phyloP scores from a whole-genome alignment of 1,140 invertebrate genomes.

The Danaus melanippus region DNA sequence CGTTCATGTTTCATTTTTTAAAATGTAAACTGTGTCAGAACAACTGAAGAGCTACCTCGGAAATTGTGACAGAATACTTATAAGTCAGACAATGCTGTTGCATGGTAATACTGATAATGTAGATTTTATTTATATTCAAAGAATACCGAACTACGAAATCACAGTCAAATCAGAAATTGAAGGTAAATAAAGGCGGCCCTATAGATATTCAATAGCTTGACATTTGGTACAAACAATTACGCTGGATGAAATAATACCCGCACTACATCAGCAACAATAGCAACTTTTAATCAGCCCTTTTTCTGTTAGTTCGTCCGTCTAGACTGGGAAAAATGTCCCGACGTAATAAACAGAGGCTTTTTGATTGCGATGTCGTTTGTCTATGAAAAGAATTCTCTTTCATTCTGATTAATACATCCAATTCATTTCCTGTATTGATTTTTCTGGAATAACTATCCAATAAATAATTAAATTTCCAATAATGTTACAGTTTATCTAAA shows the following conservation, averaged over 20 bases:
- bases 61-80: no score
- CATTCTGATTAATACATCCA: slow-evolving; percentile 16
- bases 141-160: no score
- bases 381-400: slow-evolving; percentile 19
- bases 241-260: slow-evolving; percentile 38
- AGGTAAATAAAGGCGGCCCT: no score
- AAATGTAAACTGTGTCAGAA: slow-evolving; percentile 23
- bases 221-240: slow-evolving; percentile 18
- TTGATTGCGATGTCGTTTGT: slow-evolving; percentile 31
- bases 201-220: no score
- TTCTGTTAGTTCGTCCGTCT: slow-evolving; percentile 56
- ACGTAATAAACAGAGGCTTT: slow-evolving; percentile 36
- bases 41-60: background rate
- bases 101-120: no score
- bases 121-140: no score
- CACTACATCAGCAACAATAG: slow-evolving; percentile 53
- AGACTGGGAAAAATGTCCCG: slow-evolving; percentile 55
- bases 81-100: no score
- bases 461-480: no score
- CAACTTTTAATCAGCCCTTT: slow-evolving; percentile 65
- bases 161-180: no score
- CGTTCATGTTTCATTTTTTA: slow-evolving; percentile 12
- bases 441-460: no score
- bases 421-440: no score
- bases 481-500: no score